Evolutionary conservation across 53 echinoderm and acorn worm genomes (phyloP), one percentile per base, ranked within the genome.

Genomic region (Henricia sp.): DNA sequence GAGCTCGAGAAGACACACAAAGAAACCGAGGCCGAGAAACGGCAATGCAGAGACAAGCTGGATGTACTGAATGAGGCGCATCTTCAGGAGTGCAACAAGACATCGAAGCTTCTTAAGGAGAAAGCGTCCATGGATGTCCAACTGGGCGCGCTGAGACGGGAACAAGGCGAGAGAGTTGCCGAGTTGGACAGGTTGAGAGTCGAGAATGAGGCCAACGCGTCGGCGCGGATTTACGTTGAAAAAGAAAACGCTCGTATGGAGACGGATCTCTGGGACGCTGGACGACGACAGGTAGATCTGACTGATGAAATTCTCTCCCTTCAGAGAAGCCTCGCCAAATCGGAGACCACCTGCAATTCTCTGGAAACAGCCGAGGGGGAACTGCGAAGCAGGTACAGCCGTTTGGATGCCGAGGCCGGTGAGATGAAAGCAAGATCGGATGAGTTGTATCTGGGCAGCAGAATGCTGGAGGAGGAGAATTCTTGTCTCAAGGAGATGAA

Each of bases 71-170:
- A 89, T 20, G 82, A 91, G 41, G 35, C 74, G 27, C 89, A 90
- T 27, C 70, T 92, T 4, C 91, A 91, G 34, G 87, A 84, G 30
- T 89, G 85, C 69, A 74, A 83, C 17, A 89, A 87, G 38, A 66
- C 86, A 28, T 80, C 89, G 8, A 86, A 70, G 48, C 68, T 96
- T 54, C 65, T 84, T 3, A 93, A 93, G 40, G 82, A 50, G 37
- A 91, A 56, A 48, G 89, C 90, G 12, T 89, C 91, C 28, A 67
- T 70, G 8, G 90, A 95, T 35, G 89, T 84, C 16, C 88, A 89
- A 55, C 37, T 95, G 2, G 51, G 72, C 19, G 63, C 78, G 38
- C 70, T 95, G 10, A 65, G 87, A 36, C 73, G 84, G 43, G 82
- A 91, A 19, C 37, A 69, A 17, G 89, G 87, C 19, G 87, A 84